A percentile compares a stretch with the other conserved stretches of the same genome.
Conservation (phyloP, 2,113 vertebrate genomes). For the Poicephalus meyeri region DNA sequence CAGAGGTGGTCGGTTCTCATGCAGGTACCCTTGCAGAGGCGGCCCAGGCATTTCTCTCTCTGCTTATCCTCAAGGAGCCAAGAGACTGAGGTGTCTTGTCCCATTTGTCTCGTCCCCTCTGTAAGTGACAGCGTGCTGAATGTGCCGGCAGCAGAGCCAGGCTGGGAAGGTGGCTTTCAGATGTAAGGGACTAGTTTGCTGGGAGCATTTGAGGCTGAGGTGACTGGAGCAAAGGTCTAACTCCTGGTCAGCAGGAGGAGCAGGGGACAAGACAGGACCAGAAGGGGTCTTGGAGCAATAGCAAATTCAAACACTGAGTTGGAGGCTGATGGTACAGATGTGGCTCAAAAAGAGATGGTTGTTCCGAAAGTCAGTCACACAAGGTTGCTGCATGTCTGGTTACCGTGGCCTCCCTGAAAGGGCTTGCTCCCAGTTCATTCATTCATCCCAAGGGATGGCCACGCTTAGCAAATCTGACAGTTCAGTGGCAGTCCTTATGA, state of each 20-base stretch:
- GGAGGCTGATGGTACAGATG: neutral
- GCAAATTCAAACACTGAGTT: neutral
- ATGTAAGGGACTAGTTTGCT: neutral
- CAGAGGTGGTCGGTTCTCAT: neutral
- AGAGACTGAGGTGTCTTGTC: neutral
- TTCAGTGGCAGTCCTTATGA: neutral
- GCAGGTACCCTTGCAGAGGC: neutral
- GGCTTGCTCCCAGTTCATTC: neutral
- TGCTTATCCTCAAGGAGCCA: neutral
- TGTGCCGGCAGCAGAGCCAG: neutral
- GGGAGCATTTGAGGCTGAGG: neutral
- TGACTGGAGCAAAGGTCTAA: neutral
- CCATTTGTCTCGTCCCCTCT: neutral
- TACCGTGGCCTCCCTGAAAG: neutral
- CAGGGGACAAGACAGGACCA: neutral
- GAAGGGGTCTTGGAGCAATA: neutral
- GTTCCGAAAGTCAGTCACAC: neutral
- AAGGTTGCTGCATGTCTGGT: neutral
- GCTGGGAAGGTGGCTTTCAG: neutral
- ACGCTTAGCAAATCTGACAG: neutral
- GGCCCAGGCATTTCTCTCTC: neutral
- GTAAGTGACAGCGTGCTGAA: neutral
- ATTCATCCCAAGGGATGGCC: neutral
- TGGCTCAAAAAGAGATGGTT: neutral
- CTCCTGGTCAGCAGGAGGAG: neutral